phyloP scores from a whole-genome alignment of 2,888 invertebrate species.

The Polylopha cassiicola region DNA sequence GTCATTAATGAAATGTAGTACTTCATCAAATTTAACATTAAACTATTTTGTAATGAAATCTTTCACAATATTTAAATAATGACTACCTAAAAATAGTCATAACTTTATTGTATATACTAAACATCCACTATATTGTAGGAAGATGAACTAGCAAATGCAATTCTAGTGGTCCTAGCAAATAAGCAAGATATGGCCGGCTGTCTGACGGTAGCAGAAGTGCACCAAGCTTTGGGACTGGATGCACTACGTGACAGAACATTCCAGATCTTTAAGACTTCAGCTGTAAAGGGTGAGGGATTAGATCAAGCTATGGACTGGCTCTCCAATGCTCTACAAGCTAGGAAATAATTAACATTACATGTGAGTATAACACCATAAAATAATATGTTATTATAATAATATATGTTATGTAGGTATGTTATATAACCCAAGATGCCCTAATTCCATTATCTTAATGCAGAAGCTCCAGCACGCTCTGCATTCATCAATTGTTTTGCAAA shows the following conservation, averaged over 20 bases:
- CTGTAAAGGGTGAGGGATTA: conserved; percentile 97
- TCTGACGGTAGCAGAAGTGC: conserved; percentile 97
- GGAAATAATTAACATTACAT: conserved; percentile 80
- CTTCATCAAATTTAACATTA: no score
- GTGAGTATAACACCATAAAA: conserved; percentile 4
- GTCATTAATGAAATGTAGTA: no score
- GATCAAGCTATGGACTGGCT: conserved; percentile 99
- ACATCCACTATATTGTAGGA: conserved; percentile 79
- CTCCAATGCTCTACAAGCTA: conserved; percentile 91
- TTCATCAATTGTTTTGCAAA: no score
- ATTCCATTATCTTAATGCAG: no score
- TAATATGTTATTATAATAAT: no score
- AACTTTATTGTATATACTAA: conserved; percentile 1
- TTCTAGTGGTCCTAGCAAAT: conserved; percentile 97
- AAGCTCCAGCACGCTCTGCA: no score
- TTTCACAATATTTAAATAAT: no score
- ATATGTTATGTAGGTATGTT: no score
- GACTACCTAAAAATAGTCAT: no score
- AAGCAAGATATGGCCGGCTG: conserved; percentile 99
- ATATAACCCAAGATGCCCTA: no score
- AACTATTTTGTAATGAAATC: no score
- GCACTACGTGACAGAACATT: conserved; percentile 97
- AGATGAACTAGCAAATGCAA: conserved; percentile 96
- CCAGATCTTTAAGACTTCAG: conserved; percentile 99
- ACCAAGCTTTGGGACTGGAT: conserved; percentile 96